phyloP scores from a whole-genome alignment of 35 echinoderm and acorn worm genomes.

The Eucidaris tribuloides region DNA sequence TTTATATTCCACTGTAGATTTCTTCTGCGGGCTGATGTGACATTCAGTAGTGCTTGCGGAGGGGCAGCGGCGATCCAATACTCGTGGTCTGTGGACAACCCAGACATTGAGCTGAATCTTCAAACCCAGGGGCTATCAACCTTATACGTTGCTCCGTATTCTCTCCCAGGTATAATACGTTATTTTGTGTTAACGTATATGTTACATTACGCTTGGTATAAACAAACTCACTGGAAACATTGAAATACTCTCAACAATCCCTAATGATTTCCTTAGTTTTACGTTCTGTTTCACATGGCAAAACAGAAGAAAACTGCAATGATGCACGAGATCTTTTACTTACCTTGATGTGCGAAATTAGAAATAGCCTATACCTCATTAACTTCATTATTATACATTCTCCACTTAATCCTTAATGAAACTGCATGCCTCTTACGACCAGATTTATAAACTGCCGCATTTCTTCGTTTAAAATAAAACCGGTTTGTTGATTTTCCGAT shows the following conservation, averaged over 20 bases:
- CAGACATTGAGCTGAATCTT: constrained; percentile 45
- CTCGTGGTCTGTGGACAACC: constrained; percentile 63
- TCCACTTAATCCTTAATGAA: no score
- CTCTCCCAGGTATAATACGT: constrained; percentile 62
- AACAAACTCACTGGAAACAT: not conserved
- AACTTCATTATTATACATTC: no score
- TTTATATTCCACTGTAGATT: constrained; percentile 29
- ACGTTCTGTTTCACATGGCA: no score
- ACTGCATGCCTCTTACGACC: no score
- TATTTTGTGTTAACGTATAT: no score
- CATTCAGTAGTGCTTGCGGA: constrained; percentile 64
- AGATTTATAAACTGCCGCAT: constrained; percentile 20
- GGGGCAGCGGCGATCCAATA: constrained; percentile 51
- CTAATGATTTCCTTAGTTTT: no score
- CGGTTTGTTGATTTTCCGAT: not conserved
- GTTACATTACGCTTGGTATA: no score
- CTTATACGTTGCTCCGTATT: constrained; percentile 43
- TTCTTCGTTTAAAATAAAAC: constrained; percentile 35
- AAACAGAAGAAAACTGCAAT: no score
- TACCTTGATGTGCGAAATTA: no score
- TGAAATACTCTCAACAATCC: not conserved
- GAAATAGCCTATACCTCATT: no score
- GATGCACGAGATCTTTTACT: no score
- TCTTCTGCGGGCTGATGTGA: constrained; percentile 43
- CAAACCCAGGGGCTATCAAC: constrained; percentile 36